A percentile compares a stretch with the other conserved stretches of the same genome.
These are phyloP conservation scores for Ciconia nigra DNA, from an alignment of 2,797 vertebrate genomes.

Conservation along the genomic window DNA sequence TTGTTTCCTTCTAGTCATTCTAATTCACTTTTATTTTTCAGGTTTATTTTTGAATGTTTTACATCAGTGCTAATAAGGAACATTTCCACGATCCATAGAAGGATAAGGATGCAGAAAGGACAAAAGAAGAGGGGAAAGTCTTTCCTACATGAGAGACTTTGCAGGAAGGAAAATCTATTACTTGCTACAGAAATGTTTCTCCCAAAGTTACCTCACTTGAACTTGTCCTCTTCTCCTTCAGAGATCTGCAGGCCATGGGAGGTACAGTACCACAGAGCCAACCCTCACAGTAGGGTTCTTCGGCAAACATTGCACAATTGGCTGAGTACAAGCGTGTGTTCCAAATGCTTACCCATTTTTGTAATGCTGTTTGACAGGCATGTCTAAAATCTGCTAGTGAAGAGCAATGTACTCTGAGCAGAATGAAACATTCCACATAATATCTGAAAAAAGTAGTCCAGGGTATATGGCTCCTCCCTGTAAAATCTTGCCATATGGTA, in stretches of 20 bases:
- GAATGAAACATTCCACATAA: not conserved
- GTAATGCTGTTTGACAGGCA: constrained; percentile 17
- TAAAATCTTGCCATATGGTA: not conserved
- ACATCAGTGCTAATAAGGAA: not conserved
- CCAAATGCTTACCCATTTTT: not conserved
- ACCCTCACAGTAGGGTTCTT: not conserved
- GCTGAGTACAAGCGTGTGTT: not conserved
- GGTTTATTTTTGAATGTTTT: not conserved
- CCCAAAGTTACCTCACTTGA: constrained; percentile 6
- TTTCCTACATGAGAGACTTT: not conserved
- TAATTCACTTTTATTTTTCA: not conserved
- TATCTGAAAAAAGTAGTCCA: not conserved
- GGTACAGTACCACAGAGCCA: not conserved
- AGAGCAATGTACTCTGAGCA: not conserved
- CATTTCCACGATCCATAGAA: not conserved
- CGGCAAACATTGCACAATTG: not conserved
- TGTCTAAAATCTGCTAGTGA: not conserved
- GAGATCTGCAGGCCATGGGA: not conserved
- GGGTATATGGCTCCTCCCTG: not conserved
- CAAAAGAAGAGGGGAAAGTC: not conserved
- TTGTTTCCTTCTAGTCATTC: not conserved
- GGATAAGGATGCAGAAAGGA: not conserved
- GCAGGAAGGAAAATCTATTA: not conserved
- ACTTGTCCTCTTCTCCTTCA: not conserved
- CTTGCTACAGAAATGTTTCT: not conserved